Base-by-base conservation (phyloP, 2,888 invertebrate species). In the Heliconius erato region DNA sequence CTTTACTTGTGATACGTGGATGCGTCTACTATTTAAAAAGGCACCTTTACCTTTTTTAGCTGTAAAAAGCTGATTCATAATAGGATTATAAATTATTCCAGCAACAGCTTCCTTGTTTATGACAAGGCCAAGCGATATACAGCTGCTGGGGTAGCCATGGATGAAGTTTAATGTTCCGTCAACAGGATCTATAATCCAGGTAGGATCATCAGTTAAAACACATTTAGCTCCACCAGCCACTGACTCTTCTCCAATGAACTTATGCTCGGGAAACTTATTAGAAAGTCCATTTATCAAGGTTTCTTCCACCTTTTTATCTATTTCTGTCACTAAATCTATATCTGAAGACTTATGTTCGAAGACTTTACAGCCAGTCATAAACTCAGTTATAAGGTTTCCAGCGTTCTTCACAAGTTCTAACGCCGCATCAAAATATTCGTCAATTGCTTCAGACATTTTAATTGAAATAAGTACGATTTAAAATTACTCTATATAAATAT, bases 81-180 rank as follows among this genome's bases (percentile, higher is more conserved):
- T 96, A 0, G 99, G 99, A 95, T 99, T 99, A 92, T 98, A 99
- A 69, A 99, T 97, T 35, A 99, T 97, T 6, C 98, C 99, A 80
- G 98, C 97, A 0, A 95, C 94, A 12, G 90, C 86, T 81, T 96
- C 94, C 90, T 98, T 97, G 71, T 98, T 96, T 63, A 99, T 97
- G 74, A 98, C 96, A 7, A 99, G 95, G 0, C 97, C 99, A 79
- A 99, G 96, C 0, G 99, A 99, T 88, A 99, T 98, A 89, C 98
- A 98, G 32, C 98, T 98, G 90, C 98, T 98, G 2, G 99, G 99
- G 92, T 98, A 98, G 0, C 98, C 97, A 89, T 98, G 98, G 3
- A 99, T 98, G 92, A 99, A 99, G 94, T 99, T 99, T 97, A 99
- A 98, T 0, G 99, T 99, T 3, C 99, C 99, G 94, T 99, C 99